phyloP scores from a whole-genome alignment of 2,113 vertebrate genomes.

The Prionailurus viverrinus region DNA sequence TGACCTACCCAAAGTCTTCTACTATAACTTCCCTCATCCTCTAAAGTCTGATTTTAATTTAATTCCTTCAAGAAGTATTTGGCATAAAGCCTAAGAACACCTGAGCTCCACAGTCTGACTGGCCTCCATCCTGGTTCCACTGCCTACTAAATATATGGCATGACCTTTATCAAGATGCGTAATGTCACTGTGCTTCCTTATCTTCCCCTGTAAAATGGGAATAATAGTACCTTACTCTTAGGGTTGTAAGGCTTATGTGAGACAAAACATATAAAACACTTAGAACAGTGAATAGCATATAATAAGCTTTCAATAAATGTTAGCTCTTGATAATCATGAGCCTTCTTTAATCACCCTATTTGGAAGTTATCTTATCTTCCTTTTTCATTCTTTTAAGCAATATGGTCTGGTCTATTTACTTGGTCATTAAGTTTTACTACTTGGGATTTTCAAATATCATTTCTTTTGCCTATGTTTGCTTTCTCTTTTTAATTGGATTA shows the following conservation, averaged over 20 bases:
- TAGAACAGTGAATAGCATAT: not conserved
- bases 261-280: not conserved
- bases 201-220: not conserved
- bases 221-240: not conserved
- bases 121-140: not conserved
- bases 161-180: not conserved
- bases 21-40: not conserved
- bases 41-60: not conserved
- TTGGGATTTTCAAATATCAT: not conserved
- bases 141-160: not conserved
- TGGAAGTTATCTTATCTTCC: not conserved
- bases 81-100: not conserved
- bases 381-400: slow-evolving; percentile 12
- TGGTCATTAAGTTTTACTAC: not conserved
- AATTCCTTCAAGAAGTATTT: not conserved
- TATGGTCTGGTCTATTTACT: not conserved
- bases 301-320: not conserved
- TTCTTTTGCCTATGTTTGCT: not conserved
- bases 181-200: not conserved
- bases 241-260: not conserved
- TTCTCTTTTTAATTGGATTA: not conserved
- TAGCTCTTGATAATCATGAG: not conserved
- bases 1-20: not conserved
- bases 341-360: not conserved
- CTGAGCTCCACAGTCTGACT: not conserved